Percentiles rank a stretch among this genome's conserved stretches.
Evolutionary conservation across 2,888 invertebrate species (phyloP).

Genomic region (Syrphus vitripennis): DNA sequence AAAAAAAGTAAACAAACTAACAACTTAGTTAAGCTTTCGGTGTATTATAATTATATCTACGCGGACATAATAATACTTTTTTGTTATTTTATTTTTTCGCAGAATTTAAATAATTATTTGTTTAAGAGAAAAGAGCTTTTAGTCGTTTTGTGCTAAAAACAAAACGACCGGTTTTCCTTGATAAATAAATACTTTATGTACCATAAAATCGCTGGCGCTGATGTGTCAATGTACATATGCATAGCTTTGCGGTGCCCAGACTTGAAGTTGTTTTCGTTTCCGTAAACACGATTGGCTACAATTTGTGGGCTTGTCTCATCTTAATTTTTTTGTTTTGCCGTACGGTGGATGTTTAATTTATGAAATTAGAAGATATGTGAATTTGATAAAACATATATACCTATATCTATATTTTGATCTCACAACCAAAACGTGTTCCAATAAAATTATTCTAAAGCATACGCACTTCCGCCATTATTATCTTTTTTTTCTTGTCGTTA

Average conservation of each 20-base stretch:
- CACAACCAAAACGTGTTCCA: not conserved
- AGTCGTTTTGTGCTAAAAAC: not conserved
- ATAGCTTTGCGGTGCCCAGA: constrained; percentile 6
- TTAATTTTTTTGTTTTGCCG: not conserved
- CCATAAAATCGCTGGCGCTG: not conserved
- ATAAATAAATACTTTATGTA: not conserved
- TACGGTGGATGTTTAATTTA: not conserved
- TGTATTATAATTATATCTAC: not conserved
- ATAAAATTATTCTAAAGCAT: not conserved
- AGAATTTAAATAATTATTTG: not conserved
- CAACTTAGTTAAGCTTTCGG: constrained; percentile 16
- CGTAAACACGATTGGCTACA: constrained; percentile 66
- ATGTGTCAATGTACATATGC: not conserved
- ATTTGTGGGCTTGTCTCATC: constrained; percentile 47
- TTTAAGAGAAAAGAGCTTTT: constrained; percentile 20
- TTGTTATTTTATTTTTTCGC: not conserved
- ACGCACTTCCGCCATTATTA: constrained; percentile 15
- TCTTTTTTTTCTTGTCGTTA: not conserved
- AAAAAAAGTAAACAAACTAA: constrained; percentile 6
- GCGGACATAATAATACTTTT: not conserved
- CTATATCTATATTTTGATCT: not conserved
- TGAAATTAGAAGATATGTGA: not conserved
- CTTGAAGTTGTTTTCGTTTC: constrained; percentile 47
- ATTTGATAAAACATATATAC: not conserved
- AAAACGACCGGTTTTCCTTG: constrained; percentile 35